Base-by-base conservation (phyloP, 2,797 vertebrate genomes). In the Lithobates sylvaticus region DNA sequence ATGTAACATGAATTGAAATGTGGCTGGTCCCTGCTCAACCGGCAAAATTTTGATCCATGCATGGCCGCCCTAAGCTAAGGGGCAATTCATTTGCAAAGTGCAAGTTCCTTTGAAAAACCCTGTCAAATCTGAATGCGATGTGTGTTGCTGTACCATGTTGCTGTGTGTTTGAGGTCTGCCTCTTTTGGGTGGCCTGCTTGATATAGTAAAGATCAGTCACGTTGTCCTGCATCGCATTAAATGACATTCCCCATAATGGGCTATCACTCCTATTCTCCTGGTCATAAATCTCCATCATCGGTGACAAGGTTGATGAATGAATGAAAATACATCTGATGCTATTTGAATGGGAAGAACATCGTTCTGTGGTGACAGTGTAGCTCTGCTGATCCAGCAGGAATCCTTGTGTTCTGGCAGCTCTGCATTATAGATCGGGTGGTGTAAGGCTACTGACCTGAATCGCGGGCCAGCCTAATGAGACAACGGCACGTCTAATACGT, bases 281-380 rank as follows among this genome's bases (percentile, higher is more conserved):
- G 74, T 29, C 32, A 82, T 81, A 82, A 86, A 58, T 82, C 79
- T 77, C 44, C 72, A 79, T 82, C 79, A 58, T 77, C 74, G 47
- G 7, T 77, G 85, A 82, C 74, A 81, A 72, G 47, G 67, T 65
- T 81, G 73, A 77, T 77, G 79, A 86, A 75, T 69, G 84, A 80
- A 72, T 76, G 73, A 72, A 77, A 82, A 86, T 86, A 82, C 82
- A 86, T 82, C 85, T 76, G 36, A 82, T 36, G n/a, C 34, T 70
- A 82, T 34, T 26, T 50, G 85, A 77, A 82, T 82, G 71, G 80
- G 26, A 82, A 44, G 47, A 65, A 76, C 79, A 86, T 86, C 70
- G 71, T 36, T 86, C 85, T 82, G 36, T 64, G 44, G 26, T 81
- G 79, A 86, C 85, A 86, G 39, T 65, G 16, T 42, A 77, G 67